phyloP scores from a whole-genome alignment of 2,113 vertebrate genomes.

The Hipposideros armiger region DNA sequence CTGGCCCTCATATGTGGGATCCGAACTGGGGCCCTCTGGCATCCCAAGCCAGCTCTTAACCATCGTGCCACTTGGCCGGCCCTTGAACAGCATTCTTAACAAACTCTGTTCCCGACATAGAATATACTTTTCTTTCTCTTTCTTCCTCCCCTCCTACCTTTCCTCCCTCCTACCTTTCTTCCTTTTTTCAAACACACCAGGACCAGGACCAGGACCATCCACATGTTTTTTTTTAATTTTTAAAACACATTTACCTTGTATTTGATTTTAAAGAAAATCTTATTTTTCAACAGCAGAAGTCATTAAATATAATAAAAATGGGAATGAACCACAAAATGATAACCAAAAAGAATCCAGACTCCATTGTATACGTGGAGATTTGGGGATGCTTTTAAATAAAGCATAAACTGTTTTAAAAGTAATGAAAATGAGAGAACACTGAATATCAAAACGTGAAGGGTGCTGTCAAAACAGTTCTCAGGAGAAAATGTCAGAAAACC shows the following conservation, averaged over 20 bases:
- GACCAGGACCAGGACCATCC: not conserved
- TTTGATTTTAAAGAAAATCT: conserved; percentile 44
- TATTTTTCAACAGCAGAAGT: conserved; percentile 45
- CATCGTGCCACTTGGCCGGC: too few relatives aligned
- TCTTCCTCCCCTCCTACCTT: not conserved
- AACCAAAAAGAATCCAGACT: not conserved
- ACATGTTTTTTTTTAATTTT: not conserved
- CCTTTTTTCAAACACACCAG: not conserved
- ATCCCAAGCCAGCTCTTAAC: too few relatives aligned
- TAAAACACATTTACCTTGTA: not conserved
- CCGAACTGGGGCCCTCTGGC: too few relatives aligned
- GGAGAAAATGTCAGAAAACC: not conserved
- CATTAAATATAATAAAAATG: conserved; percentile 28
- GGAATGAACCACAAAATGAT: conserved; percentile 32
- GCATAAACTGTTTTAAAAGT: conserved; percentile 29
- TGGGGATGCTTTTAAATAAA: conserved; percentile 51
- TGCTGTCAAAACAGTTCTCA: not conserved
- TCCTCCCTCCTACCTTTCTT: not conserved
- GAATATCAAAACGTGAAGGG: not conserved
- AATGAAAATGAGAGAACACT: conserved; percentile 11
- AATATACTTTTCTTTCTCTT: not conserved
- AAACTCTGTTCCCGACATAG: not conserved
- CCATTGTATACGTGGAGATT: not conserved
- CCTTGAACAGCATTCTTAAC: not conserved
- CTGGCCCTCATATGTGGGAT: too few relatives aligned